Conservation (phyloP, 2,888 invertebrate genomes). For the Pediacus dermestoides region DNA sequence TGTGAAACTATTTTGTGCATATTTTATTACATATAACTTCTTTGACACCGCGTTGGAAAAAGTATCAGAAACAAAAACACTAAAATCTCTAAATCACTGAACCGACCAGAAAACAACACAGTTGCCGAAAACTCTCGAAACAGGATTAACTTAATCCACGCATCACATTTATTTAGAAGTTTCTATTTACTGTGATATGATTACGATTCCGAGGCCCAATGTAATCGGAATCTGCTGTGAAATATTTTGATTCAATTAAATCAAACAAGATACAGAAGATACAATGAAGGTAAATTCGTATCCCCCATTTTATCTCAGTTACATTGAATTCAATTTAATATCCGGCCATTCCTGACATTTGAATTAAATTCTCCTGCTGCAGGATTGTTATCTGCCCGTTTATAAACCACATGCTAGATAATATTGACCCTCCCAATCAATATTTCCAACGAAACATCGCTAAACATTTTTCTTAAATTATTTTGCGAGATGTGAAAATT, state of each 20-base stretch:
- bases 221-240: too few species aligned
- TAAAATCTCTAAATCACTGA: too few species aligned
- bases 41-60: too few species aligned
- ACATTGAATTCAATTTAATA: constrained; percentile 4
- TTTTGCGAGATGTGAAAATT: too few species aligned
- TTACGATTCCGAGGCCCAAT: constrained; percentile 15
- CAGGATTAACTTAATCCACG: constrained; percentile 14
- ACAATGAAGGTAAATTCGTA: constrained; percentile 1
- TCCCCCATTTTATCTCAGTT: constrained; percentile 1
- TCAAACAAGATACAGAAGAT: constrained; percentile 9
- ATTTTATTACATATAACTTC: too few species aligned
- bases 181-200: constrained; percentile 15
- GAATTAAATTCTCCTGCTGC: constrained; percentile 31
- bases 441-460: too few species aligned
- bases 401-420: constrained; percentile 17
- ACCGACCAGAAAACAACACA: too few species aligned
- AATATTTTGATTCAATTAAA: constrained; percentile 11
- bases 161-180: constrained; percentile 18
- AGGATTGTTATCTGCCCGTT: constrained; percentile 25
- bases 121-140: constrained; percentile 12
- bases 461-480: too few species aligned
- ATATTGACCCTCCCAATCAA: too few species aligned
- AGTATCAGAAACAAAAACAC: too few species aligned
- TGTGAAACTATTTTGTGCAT: too few species aligned
- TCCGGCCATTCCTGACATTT: constrained; percentile 27